Evolutionary conservation across 2,797 vertebrate genomes (phyloP), one percentile per base, ranked within the genome.

Genomic region (Leptoclinus maculatus): DNA sequence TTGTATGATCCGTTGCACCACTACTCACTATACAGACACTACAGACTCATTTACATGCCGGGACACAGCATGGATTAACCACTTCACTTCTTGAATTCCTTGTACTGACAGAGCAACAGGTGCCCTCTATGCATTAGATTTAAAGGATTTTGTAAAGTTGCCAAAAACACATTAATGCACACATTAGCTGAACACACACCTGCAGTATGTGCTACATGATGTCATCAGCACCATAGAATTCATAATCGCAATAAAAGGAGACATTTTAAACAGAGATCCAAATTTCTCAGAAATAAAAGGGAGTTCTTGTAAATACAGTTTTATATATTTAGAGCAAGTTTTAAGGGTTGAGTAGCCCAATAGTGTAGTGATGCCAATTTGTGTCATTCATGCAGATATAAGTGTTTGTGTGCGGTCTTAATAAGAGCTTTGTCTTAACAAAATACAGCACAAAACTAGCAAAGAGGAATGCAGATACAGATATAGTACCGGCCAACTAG

Each of bases 31-130:
- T 45, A 64, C 27, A 56, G 29, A 27, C 39, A 36, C 23, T 58
- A 41, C 2, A 47, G 38, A 75, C 72, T 62, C 27, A 27, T 8
- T 65, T 34, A 38, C 38, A 78, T 36, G 23, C 47, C 11, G 58
- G 21, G 36, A 63, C 25, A 41, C 39, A 47, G 41, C 27, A 16
- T 25, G 32, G 27, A 64, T 56, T 25, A 56, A 66, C 39, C 27
- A 39, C 32, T 36, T 71, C 34, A 54, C n/a, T 41, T 54, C 13
- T n/a, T 29, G 2, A n/a, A 21, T 36, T 69, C 11, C 29, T 49
- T 45, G 39, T 1, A 16, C 39, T 5, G 8, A 36, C n/a, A 53
- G 4, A 60, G 60, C 43, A 51, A 75, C 19, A 62, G 14, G 23
- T 41, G 69, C 49, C 45, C 12, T 51, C 60, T 51, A 29, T 38